Evolutionary conservation across 2,888 invertebrate genomes (phyloP), one percentile per base, ranked within the genome.

Genomic region (Nebria salina): DNA sequence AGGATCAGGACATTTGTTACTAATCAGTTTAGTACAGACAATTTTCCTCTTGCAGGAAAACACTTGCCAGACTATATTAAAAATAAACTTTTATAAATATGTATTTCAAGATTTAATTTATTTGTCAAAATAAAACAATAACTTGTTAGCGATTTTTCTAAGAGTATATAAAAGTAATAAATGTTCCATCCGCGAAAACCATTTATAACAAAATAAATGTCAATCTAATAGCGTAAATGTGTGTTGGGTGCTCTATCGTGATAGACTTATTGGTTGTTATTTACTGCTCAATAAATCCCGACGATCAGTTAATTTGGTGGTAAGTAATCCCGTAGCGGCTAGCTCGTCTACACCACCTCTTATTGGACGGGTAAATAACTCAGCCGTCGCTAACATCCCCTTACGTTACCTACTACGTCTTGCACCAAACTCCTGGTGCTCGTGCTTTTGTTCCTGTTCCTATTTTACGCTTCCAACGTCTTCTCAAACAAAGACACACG

Each of bases 181-280:
- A n/a, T 65, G 65, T 15, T 65, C n/a, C 65, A 5, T n/a, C 65
- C 15, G 65, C 65, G 0, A 15, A 15, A 5, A 15, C 65, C 34
- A 34, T 34, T 34, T 34, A 54, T 54, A 54, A 54, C 8, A 11
- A 54, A 54, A 54, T 54, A 54, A 54, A 54, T 54, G 54, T 54
- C 54, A 54, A 54, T 54, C 54, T 54, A 54, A 54, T 54, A 54
- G 54, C 54, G 34, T 34, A 34, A 34, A 34, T 34, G 34, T 34
- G 34, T 54, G 54, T 13, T 54, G 54, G 34, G 54, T 54, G 54
- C 54, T 54, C 54, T 43, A 74, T 74, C 84, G 84, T 87, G 88
- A 88, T 87, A 88, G 88, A 88, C 88, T 88, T 88, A 89, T 88
- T 87, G 89, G 86, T 87, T 85, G 88, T 88, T 88, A 88, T 87